Percentiles rank a stretch among this genome's conserved stretches.
phyloP scores from a whole-genome alignment of 2,113 vertebrate species.

The Circaetus cinerascens region DNA sequence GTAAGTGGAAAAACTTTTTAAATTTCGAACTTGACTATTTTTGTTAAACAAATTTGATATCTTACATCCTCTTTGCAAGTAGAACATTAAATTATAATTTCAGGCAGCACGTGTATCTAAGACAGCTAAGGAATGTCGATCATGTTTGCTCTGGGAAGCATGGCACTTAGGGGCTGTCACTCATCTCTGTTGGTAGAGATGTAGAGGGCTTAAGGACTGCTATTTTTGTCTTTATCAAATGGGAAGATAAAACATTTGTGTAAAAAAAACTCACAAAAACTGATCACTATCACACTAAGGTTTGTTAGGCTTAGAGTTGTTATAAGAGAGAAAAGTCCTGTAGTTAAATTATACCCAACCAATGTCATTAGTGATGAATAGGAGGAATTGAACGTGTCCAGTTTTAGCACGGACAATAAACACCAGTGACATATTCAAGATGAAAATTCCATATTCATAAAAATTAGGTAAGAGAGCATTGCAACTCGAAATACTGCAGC shows the following conservation, averaged over 20 bases:
- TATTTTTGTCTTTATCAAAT: not conserved
- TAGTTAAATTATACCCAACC: not conserved
- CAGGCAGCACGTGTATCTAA: not conserved
- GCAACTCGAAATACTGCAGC: not conserved
- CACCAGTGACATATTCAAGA: not conserved
- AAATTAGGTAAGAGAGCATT: not conserved
- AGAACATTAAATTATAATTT: not conserved
- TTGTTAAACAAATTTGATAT: not conserved
- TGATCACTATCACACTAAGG: not conserved
- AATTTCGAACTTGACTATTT: not conserved
- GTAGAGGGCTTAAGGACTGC: not conserved
- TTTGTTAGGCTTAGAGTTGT: not conserved
- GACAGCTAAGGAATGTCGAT: slow-evolving; percentile 15
- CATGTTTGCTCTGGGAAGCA: slow-evolving; percentile 16
- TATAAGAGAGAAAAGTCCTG: not conserved
- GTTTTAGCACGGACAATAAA: not conserved
- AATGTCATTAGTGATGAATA: slow-evolving; percentile 32
- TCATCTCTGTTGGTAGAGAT: not conserved
- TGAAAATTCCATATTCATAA: not conserved
- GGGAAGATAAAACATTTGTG: not conserved
- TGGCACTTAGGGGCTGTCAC: not conserved
- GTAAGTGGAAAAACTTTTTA: not conserved
- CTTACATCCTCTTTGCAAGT: not conserved
- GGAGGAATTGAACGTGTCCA: not conserved
- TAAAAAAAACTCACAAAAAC: not conserved